Base-by-base conservation (phyloP, 1,140 invertebrate species). In the Scaptomyza montana region DNA sequence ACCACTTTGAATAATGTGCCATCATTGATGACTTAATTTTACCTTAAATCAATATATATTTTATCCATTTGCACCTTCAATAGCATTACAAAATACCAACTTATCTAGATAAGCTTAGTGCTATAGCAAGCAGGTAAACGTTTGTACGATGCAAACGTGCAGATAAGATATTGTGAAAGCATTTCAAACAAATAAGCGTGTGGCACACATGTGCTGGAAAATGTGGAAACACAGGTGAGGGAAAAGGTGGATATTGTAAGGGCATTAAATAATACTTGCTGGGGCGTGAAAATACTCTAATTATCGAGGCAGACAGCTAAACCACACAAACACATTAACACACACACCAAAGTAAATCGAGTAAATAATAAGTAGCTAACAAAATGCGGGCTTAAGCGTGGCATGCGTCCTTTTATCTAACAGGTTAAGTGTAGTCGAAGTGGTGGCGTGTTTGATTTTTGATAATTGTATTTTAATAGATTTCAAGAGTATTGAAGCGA, bases 141-240 rank as follows among this genome's bases (percentile, higher is more conserved):
- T 66, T 64, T 50, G 28, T 19, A n/a, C 70, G 71, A 82, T 84
- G 45, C 25, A 12, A 66, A 53, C 21, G 53, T 13, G 36, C 16
- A 45, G 78, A 87, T 78, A 72, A 28, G 57, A 60, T 63, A 66
- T 51, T 47, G 64, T 65, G 25, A 86, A 57, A 78, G 74, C 69
- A 71, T 86, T 77, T 78, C 57, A 54, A 65, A 60, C 81, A 75
- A 78, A 70, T 79, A 60, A 75, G 66, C 71, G 53, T 73, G 56
- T 39, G 10, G 7, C 4, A 3, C 33, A 36, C 7, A 9, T 9
- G 33, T 16, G 46, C 30, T 6, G 5, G 3, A 3, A 33, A 33
- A 25, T 1, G 21, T 1, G 21, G 21, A 25, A 25, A 25, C 21
- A 1, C 21, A 25, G 21, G 2, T 25, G 21, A 0, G 19, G 19